phyloP scores from a whole-genome alignment of 2,888 invertebrate species.

The Rhagonycha lutea region DNA sequence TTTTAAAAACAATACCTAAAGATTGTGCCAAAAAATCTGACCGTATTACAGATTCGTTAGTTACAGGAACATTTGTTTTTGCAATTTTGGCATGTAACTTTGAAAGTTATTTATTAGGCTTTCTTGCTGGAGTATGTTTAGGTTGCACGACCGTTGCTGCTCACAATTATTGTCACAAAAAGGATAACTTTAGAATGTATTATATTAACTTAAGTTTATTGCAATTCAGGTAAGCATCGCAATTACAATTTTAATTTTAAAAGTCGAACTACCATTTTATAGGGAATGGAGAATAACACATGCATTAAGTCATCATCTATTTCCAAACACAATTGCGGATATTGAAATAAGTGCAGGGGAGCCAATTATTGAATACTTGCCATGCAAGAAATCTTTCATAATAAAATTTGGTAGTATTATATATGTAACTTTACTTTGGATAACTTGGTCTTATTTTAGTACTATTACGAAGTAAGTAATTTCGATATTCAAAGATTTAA shows the following conservation, averaged over 20 bases:
- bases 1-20: slow-evolving; percentile 60
- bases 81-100: slow-evolving; percentile 45
- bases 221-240: slow-evolving; percentile 61
- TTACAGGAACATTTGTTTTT: slow-evolving; percentile 47
- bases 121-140: slow-evolving; percentile 62
- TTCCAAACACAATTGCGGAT: slow-evolving; percentile 77
- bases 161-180: slow-evolving; percentile 80
- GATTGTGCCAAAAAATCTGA: slow-evolving; percentile 46
- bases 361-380: slow-evolving; percentile 70
- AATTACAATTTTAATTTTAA: neutral
- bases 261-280: neutral
- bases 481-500: neutral
- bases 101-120: slow-evolving; percentile 53
- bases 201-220: slow-evolving; percentile 72
- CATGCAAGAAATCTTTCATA: slow-evolving; percentile 59
- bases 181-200: slow-evolving; percentile 79
- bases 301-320: slow-evolving; percentile 77
- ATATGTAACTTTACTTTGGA: slow-evolving; percentile 54
- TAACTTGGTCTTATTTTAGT: slow-evolving; percentile 20
- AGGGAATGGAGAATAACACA: slow-evolving; percentile 66
- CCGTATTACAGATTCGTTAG: slow-evolving; percentile 52
- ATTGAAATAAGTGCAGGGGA: slow-evolving; percentile 71
- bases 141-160: slow-evolving; percentile 64
- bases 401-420: slow-evolving; percentile 60
- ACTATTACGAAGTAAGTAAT: slow-evolving; percentile 25